phyloP scores from a whole-genome alignment of 2,888 invertebrate genomes.

The Troilus luridus region DNA sequence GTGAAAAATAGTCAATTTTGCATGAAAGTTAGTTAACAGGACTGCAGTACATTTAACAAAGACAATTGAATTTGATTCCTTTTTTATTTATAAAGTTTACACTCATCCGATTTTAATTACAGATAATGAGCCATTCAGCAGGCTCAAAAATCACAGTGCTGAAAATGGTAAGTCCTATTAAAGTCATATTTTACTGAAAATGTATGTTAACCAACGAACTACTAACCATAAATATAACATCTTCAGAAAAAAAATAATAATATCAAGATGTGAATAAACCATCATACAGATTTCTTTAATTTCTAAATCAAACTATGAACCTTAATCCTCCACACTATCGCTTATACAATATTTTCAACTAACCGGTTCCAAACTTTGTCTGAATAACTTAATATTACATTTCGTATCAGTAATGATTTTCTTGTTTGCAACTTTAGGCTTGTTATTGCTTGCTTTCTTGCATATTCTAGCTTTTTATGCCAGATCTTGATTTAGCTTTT shows the following conservation, averaged over 20 bases:
- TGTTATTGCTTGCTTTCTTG: background rate
- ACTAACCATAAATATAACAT: conserved; percentile 24
- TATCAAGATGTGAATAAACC: background rate
- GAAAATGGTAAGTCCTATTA: conserved; percentile 20
- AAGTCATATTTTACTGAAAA: conserved; percentile 13
- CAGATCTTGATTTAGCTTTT: background rate
- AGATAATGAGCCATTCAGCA: conserved; percentile 43
- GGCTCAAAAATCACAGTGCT: conserved; percentile 48
- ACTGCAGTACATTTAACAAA: background rate
- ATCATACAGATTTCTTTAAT: background rate
- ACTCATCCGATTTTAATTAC: conserved; percentile 38
- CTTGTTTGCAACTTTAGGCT: background rate
- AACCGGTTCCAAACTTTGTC: background rate
- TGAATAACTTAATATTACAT: background rate
- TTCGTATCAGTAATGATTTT: background rate
- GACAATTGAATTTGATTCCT: conserved; percentile 29
- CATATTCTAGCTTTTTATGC: background rate
- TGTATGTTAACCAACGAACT: background rate
- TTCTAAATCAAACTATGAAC: background rate
- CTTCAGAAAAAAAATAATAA: background rate
- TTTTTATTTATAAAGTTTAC: conserved; percentile 27
- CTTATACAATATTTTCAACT: background rate
- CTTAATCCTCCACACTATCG: no score
- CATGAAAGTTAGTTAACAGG: conserved; percentile 10
- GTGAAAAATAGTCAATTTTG: background rate